Percentiles rank a stretch among this genome's conserved stretches.
phyloP scores from a whole-genome alignment of 2,113 vertebrate species.

The Odocoileus hemionus region DNA sequence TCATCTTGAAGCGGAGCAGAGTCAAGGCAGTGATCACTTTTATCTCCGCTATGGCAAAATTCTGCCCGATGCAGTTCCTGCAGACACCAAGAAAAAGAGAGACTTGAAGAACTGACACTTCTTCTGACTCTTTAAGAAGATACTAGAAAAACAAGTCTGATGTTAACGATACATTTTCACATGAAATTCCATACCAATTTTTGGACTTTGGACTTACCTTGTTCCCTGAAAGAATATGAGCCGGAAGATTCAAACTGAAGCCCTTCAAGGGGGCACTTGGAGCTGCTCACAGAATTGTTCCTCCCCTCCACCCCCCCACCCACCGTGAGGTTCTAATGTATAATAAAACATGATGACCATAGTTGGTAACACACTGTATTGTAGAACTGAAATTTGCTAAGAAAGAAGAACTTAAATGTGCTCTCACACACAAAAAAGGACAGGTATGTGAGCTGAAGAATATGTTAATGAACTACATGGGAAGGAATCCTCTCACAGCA shows the following conservation, averaged over 20 bases:
- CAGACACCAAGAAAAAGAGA: background rate
- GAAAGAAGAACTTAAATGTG: background rate
- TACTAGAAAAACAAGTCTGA: background rate
- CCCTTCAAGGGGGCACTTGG: background rate
- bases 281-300: background rate
- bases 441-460: background rate
- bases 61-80: conserved; percentile 95
- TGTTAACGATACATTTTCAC: background rate
- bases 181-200: background rate
- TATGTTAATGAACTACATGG: background rate
- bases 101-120: background rate
- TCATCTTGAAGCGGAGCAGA: conserved; percentile 83
- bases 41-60: conserved; percentile 91
- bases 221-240: background rate
- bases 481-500: background rate
- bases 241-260: background rate
- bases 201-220: background rate
- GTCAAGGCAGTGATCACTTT: conserved; percentile 85
- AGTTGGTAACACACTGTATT: background rate
- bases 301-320: background rate
- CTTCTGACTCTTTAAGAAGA: background rate
- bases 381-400: background rate
- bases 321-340: background rate
- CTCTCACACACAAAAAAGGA: background rate
- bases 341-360: background rate